Percentiles rank a stretch among this genome's conserved stretches.
phyloP scores from a whole-genome alignment of 2,113 vertebrate species.

The Egretta garzetta region DNA sequence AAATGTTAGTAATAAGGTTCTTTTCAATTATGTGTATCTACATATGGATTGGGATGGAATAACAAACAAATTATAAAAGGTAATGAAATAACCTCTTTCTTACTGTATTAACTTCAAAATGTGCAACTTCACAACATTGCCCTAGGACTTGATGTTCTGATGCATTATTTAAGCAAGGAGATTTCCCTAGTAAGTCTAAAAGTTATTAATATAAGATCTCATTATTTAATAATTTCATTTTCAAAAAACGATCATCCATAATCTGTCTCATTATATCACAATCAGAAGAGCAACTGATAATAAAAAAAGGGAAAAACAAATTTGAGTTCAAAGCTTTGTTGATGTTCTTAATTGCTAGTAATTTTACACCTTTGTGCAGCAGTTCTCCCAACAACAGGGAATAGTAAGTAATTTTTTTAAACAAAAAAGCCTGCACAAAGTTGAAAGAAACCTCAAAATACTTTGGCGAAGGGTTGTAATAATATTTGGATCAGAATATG shows the following conservation, averaged over 20 bases:
- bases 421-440: not conserved
- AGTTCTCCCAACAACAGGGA: not conserved
- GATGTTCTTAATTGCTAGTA: not conserved
- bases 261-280: not conserved
- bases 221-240: conserved; percentile 25
- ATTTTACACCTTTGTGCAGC: not conserved
- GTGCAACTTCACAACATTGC: not conserved
- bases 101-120: not conserved
- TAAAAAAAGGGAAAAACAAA: not conserved
- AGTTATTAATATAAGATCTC: not conserved
- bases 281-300: not conserved
- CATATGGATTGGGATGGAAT: not conserved
- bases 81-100: not conserved
- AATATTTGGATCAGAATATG: not conserved
- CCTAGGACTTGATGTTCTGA: not conserved
- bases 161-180: conserved; percentile 19
- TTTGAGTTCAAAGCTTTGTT: not conserved
- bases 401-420: not conserved
- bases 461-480: not conserved
- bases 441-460: not conserved
- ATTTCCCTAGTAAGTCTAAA: not conserved
- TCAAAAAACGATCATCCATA: not conserved
- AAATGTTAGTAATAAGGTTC: not conserved
- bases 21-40: not conserved
- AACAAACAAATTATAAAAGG: not conserved